Percentiles rank a stretch among this genome's conserved stretches.
Conservation (phyloP, 1,140 invertebrate genomes). For the Drosophila varians region DNA sequence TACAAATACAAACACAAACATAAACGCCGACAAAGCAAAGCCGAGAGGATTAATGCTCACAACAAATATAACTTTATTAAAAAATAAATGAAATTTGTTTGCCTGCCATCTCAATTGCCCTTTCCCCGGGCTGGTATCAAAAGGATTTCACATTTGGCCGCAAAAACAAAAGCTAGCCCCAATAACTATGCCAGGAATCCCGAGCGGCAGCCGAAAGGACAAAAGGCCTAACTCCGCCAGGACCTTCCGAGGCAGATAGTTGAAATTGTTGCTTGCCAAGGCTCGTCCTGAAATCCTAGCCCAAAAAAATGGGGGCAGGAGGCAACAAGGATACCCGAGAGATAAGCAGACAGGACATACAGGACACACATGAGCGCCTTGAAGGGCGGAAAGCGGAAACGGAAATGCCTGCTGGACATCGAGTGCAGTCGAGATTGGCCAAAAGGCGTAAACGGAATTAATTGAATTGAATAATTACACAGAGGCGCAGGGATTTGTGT, state of each 20-base stretch:
- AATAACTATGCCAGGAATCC: constrained; percentile 70
- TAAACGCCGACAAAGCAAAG: constrained; percentile 1
- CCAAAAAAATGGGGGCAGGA: neutral
- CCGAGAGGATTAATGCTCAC: constrained; percentile 67
- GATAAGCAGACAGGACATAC: constrained; percentile 25
- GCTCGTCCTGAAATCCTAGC: constrained; percentile 44
- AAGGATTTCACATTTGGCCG: constrained; percentile 52
- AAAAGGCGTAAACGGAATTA: constrained; percentile 71
- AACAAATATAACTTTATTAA: constrained; percentile 82
- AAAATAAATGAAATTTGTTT: constrained; percentile 79
- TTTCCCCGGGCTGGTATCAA: constrained; percentile 31
- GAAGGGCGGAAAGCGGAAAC: constrained; percentile 57
- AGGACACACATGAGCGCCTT: constrained; percentile 55
- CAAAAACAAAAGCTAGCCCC: constrained; percentile 46
- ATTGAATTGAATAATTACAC: constrained; percentile 82
- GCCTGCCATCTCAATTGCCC: constrained; percentile 23
- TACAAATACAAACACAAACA: constrained; percentile 35
- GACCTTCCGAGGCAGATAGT: constrained; percentile 47
- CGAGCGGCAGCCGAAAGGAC: constrained; percentile 25
- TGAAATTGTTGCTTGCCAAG: constrained; percentile 58
- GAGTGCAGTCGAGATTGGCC: constrained; percentile 15
- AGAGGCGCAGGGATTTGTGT: constrained; percentile 13
- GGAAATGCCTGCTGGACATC: constrained; percentile 46
- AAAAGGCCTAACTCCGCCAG: constrained; percentile 32
- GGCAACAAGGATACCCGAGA: neutral